Conservation (phyloP, 2,113 vertebrate species). For the Rhombomys opimus region DNA sequence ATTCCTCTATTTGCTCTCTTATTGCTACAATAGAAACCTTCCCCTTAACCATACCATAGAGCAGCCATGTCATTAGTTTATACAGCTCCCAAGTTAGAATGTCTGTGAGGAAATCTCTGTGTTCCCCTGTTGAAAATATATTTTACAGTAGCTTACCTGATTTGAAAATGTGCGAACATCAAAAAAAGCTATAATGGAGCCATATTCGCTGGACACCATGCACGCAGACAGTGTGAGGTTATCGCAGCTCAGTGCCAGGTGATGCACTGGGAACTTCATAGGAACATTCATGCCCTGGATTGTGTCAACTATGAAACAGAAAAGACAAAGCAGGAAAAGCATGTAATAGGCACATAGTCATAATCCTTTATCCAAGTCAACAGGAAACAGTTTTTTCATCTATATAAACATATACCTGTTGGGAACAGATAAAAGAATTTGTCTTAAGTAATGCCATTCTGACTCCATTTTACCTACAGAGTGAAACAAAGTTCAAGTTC, state of each 20-base stretch:
- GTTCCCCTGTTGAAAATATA: neutral
- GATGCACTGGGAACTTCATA: constrained; percentile 90
- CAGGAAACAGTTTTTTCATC: neutral
- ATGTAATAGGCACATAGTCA: neutral
- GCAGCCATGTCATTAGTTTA: neutral
- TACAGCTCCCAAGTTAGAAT: neutral
- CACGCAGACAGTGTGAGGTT: constrained; percentile 94
- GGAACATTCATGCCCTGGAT: constrained; percentile 86
- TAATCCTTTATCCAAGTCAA: neutral
- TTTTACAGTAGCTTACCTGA: constrained; percentile 87
- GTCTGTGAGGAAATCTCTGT: neutral
- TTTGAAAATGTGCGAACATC: constrained; percentile 95
- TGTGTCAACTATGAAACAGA: constrained; percentile 88
- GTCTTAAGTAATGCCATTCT: neutral
- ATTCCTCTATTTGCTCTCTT: neutral
- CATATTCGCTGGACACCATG: constrained; percentile 86
- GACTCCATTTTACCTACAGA: neutral
- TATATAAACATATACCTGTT: neutral
- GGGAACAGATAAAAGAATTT: neutral
- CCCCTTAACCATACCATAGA: neutral
- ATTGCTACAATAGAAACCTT: neutral
- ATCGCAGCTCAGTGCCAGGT: constrained; percentile 95
- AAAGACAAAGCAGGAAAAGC: constrained; percentile 42
- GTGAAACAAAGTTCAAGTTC: neutral
- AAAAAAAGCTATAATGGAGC: constrained; percentile 92